phyloP scores from a whole-genome alignment of 2,888 invertebrate genomes.

The Sphaerophoria taeniata region DNA sequence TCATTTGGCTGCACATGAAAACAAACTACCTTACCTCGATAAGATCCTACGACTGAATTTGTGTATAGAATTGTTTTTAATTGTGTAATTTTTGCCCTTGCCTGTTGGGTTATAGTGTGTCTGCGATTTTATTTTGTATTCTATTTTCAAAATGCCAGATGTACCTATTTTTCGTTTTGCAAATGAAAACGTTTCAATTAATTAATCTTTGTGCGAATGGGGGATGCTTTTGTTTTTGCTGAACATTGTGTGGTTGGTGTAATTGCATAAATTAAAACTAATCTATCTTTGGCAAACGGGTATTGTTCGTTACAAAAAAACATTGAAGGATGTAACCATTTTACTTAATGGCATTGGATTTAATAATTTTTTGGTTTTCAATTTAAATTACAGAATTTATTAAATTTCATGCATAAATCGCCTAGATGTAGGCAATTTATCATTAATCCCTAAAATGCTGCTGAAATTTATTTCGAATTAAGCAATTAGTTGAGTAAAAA shows the following conservation, averaged over 20 bases:
- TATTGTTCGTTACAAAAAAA: background rate
- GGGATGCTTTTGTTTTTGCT: conserved; percentile 5
- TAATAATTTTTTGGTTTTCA: no score
- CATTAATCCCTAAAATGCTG: no score
- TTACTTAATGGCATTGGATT: no score
- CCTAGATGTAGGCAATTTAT: no score
- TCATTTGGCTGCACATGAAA: conserved; percentile 26
- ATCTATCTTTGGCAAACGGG: conserved; percentile 35
- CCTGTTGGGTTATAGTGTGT: conserved; percentile 23
- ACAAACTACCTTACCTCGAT: conserved; percentile 21
- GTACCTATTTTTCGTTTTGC: conserved; percentile 13
- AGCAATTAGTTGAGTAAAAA: no score
- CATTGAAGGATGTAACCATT: conserved; percentile 14
- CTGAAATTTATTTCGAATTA: no score
- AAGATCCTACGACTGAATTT: conserved; percentile 14
- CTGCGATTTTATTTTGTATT: background rate
- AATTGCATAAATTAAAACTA: conserved; percentile 55
- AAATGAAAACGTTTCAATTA: conserved; percentile 36
- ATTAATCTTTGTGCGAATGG: conserved; percentile 48
- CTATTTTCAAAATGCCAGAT: conserved; percentile 25
- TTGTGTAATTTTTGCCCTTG: conserved; percentile 42
- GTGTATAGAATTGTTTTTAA: conserved; percentile 26
- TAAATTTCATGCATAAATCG: no score
- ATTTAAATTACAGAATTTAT: no score
- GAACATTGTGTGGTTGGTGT: conserved; percentile 18